Conservation (phyloP, 2,888 invertebrate species). For the Pseudococcus viburni region DNA sequence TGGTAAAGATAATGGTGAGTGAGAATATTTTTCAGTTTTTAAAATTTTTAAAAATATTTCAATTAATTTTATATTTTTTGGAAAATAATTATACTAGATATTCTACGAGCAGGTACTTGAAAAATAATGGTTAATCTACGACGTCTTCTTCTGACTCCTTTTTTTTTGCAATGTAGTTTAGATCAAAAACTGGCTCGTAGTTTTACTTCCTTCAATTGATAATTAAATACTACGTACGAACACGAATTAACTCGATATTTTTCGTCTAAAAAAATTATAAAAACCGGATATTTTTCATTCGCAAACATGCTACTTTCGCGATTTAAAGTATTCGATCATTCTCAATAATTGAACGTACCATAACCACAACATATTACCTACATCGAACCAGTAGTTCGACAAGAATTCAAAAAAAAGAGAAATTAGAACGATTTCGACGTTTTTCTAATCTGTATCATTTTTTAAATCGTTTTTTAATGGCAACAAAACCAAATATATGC, state of each 20-base stretch:
- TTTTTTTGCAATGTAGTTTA: background rate
- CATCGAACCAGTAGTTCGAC: background rate
- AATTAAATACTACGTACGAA: slow-evolving; percentile 10
- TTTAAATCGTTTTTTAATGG: too few species aligned
- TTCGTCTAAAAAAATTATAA: background rate
- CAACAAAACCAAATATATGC: background rate
- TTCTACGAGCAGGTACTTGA: background rate
- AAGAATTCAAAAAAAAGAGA: background rate
- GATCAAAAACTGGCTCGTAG: background rate
- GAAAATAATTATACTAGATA: background rate
- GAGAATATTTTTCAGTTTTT: slow-evolving; percentile 43
- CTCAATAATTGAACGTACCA: background rate
- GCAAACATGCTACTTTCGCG: background rate
- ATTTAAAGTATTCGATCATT: background rate
- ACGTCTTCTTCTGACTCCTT: background rate
- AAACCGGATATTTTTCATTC: slow-evolving; percentile 9
- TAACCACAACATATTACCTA: background rate
- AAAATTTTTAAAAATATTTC: background rate
- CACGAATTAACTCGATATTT: background rate
- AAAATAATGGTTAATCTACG: background rate
- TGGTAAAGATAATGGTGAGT: slow-evolving; percentile 32
- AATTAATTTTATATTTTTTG: background rate
- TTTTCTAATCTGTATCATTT: too few species aligned
- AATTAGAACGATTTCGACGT: background rate
- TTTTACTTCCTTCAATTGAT: slow-evolving; percentile 13